Conservation (phyloP, 2,888 invertebrate genomes). For the Adela reaumurella region DNA sequence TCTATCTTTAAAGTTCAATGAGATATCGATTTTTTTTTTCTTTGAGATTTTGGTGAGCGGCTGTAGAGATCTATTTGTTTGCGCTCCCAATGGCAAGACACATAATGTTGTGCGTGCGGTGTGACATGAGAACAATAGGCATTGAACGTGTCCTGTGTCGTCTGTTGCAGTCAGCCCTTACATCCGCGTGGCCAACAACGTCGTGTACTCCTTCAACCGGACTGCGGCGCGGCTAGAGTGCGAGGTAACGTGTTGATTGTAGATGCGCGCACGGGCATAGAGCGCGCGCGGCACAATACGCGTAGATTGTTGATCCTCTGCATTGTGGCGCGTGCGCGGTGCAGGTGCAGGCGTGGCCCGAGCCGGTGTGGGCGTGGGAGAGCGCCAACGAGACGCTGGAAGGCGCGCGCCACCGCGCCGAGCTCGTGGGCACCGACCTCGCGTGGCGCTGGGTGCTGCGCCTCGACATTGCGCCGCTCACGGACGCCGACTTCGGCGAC, state of each 20-base stretch:
- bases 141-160: too few species aligned
- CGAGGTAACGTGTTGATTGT: slow-evolving; percentile 85
- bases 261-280: slow-evolving; percentile 85
- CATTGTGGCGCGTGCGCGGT: neutral
- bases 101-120: too few species aligned
- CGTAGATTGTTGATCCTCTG: neutral
- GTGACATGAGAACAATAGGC: too few species aligned
- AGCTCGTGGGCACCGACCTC: slow-evolving; percentile 29
- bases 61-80: too few species aligned
- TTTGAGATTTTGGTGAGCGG: too few species aligned
- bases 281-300: slow-evolving; percentile 28
- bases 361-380: slow-evolving; percentile 84
- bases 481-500: slow-evolving; percentile 64
- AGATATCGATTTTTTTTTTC: too few species aligned
- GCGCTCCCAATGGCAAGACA: too few species aligned
- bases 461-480: slow-evolving; percentile 69
- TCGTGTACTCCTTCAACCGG: slow-evolving; percentile 69
- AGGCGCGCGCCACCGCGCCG: slow-evolving; percentile 33
- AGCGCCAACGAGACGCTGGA: slow-evolving; percentile 73
- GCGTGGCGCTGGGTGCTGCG: slow-evolving; percentile 71
- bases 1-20: too few species aligned
- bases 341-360: slow-evolving; percentile 82
- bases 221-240: slow-evolving; percentile 74
- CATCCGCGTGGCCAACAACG: slow-evolving; percentile 73
- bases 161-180: slow-evolving; percentile 74